Evolutionary conservation across 2,888 invertebrate genomes (phyloP).

Genomic region (Erynnis tages): DNA sequence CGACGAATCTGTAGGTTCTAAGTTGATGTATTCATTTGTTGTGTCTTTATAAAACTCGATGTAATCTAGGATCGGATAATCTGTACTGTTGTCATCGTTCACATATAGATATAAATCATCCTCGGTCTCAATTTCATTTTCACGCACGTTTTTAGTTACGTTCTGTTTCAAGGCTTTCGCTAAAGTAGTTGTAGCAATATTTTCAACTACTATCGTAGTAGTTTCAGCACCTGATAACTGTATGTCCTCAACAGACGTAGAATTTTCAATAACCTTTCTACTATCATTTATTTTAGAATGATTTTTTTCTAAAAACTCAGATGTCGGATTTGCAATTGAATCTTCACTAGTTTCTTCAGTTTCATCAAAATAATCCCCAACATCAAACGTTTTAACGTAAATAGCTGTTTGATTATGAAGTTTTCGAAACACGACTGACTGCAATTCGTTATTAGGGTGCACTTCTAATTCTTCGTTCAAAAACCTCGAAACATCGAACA

Average conservation of each 20-base stretch:
- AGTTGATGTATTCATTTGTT: constrained; percentile 54
- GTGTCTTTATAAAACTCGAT: constrained; percentile 67
- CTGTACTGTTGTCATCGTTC: constrained; percentile 55
- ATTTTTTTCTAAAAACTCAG: neutral
- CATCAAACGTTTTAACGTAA: constrained; percentile 49
- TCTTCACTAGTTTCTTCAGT: constrained; percentile 34
- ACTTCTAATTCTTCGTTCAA: constrained; percentile 46
- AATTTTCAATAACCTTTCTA: neutral
- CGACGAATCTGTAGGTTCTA: constrained; percentile 40
- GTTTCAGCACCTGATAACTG: neutral
- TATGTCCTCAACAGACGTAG: neutral
- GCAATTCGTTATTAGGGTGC: constrained; percentile 33
- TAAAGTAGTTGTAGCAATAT: neutral
- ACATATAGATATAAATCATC: constrained; percentile 36
- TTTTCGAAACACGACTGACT: constrained; percentile 36
- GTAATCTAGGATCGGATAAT: constrained; percentile 65
- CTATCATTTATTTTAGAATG: neutral
- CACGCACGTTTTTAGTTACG: constrained; percentile 31
- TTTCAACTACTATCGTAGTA: constrained; percentile 6
- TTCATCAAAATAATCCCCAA: constrained; percentile 36
- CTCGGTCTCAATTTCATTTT: constrained; percentile 44
- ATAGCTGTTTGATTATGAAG: constrained; percentile 50
- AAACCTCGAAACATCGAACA: constrained; percentile 46
- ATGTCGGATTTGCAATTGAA: constrained; percentile 21
- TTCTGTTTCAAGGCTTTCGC: constrained; percentile 17